A percentile compares a stretch with the other conserved stretches of the same genome.
Evolutionary conservation across 2,888 invertebrate species (phyloP).

Genomic region (Trissonchulus latispiculum): DNA sequence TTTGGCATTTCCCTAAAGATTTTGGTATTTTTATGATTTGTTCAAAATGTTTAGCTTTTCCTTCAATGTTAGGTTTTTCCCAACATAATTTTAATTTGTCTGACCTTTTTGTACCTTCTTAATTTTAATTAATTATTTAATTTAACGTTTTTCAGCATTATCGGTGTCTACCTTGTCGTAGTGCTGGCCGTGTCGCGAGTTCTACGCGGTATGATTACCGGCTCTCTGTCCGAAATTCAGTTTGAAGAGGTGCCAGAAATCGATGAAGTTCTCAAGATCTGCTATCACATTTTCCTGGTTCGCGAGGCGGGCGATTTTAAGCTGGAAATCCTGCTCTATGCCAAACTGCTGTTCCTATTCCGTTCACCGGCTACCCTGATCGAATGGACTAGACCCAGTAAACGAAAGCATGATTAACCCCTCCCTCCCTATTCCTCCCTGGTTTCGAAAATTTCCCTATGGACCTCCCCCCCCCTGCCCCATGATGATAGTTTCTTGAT

Average conservation of each 20-base stretch:
- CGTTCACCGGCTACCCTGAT: conserved; percentile 93
- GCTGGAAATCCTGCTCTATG: conserved; percentile 91
- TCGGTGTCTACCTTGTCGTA: conserved; percentile 87
- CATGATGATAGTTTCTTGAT: no score
- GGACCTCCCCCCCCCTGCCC: no score
- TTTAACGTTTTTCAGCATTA: conserved; percentile 76
- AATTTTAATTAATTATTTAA: no score
- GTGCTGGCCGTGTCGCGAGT: conserved; percentile 84
- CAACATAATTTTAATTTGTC: no score
- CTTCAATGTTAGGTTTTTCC: no score
- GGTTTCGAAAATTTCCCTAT: no score
- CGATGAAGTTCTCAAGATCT: conserved; percentile 52
- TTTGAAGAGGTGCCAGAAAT: conserved; percentile 55
- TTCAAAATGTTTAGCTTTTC: no score
- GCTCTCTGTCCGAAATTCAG: conserved; percentile 67
- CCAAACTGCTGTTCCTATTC: conserved; percentile 89
- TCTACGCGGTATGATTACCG: conserved; percentile 75
- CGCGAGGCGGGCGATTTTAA: conserved; percentile 82
- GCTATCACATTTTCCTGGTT: conserved; percentile 59
- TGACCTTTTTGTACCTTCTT: no score
- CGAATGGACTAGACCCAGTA: conserved; percentile 48
- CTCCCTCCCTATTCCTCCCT: no score
- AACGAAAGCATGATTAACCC: conserved; percentile 11
- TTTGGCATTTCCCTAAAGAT: no score
- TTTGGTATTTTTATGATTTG: no score